Percentiles rank a stretch among this genome's conserved stretches.
These are phyloP conservation scores for Plebejus anna DNA, from an alignment of 2,888 invertebrate genomes.

Conservation along the genomic window DNA sequence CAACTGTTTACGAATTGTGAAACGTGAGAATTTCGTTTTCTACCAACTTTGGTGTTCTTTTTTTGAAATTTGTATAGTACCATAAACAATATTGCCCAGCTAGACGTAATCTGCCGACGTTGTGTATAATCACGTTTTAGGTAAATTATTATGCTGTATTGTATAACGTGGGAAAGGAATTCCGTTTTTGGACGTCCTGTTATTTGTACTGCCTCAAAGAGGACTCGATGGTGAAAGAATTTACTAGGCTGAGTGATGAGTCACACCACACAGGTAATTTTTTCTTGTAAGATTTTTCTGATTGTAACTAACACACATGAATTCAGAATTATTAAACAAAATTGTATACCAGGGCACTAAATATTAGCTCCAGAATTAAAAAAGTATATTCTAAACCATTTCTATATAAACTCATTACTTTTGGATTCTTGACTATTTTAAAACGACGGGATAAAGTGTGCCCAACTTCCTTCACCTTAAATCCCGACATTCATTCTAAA, in stretches of 20 bases:
- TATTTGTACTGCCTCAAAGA: conserved; percentile 41
- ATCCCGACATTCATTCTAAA: no score
- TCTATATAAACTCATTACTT: neutral
- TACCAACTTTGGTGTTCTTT: conserved; percentile 49
- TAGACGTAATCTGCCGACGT: conserved; percentile 64
- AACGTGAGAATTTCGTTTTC: conserved; percentile 74
- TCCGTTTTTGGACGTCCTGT: conserved; percentile 51
- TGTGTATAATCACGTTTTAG: conserved; percentile 74
- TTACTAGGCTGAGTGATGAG: neutral
- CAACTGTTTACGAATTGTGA: conserved; percentile 66
- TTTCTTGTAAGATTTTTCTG: conserved; percentile 2
- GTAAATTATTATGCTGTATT: conserved; percentile 66
- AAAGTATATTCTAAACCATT: neutral
- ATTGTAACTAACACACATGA: neutral
- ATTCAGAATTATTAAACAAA: neutral
- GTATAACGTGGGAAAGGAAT: conserved; percentile 62
- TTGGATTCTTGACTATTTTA: neutral
- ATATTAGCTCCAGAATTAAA: neutral
- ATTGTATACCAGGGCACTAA: neutral
- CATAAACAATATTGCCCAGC: conserved; percentile 61
- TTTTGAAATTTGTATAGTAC: conserved; percentile 42
- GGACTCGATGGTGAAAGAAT: neutral
- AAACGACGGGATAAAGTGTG: neutral
- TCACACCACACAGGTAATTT: neutral
- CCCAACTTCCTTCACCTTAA: no score